Evolutionary conservation across 2,113 vertebrate species (phyloP).

Genomic region (Hemiscyllium ocellatum): DNA sequence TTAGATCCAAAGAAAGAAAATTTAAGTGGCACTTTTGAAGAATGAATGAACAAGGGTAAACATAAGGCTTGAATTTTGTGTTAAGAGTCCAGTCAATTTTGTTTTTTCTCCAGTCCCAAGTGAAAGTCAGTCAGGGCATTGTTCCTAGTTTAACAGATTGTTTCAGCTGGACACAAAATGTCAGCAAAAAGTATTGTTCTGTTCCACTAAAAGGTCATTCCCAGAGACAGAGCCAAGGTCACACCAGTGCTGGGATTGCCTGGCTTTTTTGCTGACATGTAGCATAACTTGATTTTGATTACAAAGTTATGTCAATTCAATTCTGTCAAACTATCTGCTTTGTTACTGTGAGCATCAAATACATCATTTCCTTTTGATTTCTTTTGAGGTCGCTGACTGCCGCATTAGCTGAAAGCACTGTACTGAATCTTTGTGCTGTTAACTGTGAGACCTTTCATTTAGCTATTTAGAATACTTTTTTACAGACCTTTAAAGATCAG

Average conservation of each 20-base stretch:
- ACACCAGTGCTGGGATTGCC: neutral
- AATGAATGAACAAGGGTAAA: neutral
- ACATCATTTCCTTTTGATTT: neutral
- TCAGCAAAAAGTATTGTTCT: neutral
- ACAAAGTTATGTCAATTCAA: neutral
- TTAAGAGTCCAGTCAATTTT: neutral
- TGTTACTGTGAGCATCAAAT: neutral
- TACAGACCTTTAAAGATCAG: neutral
- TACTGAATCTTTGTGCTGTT: neutral
- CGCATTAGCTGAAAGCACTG: neutral
- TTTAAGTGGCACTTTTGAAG: neutral
- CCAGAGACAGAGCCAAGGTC: neutral
- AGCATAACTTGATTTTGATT: neutral
- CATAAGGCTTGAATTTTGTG: slow-evolving; percentile 18
- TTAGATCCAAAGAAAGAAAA: neutral
- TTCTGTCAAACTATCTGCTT: neutral
- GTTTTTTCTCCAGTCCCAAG: neutral
- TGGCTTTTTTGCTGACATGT: neutral
- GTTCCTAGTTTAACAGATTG: neutral
- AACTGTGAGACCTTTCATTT: neutral
- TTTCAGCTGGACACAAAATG: slow-evolving; percentile 5
- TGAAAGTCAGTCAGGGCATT: neutral
- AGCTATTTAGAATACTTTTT: neutral
- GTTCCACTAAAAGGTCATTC: neutral
- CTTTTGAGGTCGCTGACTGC: neutral